Conservation (phyloP, 2,113 vertebrate genomes). For the Planiliza haematocheilus region DNA sequence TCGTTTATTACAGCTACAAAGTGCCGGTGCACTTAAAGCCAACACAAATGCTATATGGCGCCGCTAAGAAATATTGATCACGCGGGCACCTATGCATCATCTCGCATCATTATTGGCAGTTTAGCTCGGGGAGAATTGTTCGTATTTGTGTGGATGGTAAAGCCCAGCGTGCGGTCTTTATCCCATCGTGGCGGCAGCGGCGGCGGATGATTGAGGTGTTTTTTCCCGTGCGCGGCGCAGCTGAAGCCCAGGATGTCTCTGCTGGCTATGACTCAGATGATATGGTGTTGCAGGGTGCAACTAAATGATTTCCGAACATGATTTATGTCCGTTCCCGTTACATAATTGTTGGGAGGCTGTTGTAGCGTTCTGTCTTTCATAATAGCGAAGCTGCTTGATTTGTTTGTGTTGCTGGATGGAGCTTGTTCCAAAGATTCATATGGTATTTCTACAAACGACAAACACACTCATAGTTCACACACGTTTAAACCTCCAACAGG, state of each 20-base stretch:
- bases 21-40: conserved; percentile 28
- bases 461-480: neutral
- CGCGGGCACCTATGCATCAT: conserved; percentile 58
- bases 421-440: conserved; percentile 16
- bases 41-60: conserved; percentile 37
- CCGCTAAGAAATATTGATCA: conserved; percentile 54
- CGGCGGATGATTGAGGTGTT: conserved; percentile 64
- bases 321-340: conserved; percentile 58
- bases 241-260: conserved; percentile 11
- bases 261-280: conserved; percentile 44
- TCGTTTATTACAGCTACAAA: conserved; percentile 58
- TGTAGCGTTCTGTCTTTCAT: conserved; percentile 39
- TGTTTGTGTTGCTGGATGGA: conserved; percentile 10
- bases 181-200: conserved; percentile 4
- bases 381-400: neutral
- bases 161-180: conserved; percentile 54
- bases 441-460: neutral
- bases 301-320: conserved; percentile 63
- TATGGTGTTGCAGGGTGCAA: conserved; percentile 31
- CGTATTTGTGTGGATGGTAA: conserved; percentile 46
- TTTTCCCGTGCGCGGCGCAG: conserved; percentile 13
- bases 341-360: conserved; percentile 44
- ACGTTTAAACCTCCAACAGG: too few relatives aligned
- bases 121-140: conserved; percentile 58
- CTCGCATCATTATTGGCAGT: conserved; percentile 61